These are phyloP conservation scores for Eumeta japonica DNA, from an alignment of 1,140 invertebrate species.

Conservation along the genomic window DNA sequence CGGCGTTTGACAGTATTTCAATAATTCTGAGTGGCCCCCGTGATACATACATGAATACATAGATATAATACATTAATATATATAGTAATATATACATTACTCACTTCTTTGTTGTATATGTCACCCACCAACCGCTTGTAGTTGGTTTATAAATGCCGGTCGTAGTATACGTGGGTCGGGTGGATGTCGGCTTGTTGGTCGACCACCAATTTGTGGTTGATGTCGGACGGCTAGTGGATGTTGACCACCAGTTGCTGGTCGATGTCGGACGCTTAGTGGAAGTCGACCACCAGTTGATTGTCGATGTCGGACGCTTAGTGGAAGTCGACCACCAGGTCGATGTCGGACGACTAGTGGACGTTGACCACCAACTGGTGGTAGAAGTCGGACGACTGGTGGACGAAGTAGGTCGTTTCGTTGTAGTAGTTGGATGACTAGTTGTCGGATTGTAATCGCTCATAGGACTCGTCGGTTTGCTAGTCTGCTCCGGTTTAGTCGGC, in stretches of 20 bases:
- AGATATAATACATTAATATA: neutral
- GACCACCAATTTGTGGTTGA: conserved; percentile 18
- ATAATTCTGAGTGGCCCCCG: too few relatives aligned
- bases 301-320: conserved; percentile 6
- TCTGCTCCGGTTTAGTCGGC: conserved; percentile 5
- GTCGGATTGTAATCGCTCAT: conserved; percentile 6
- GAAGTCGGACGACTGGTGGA: conserved; percentile 10
- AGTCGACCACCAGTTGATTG: conserved; percentile 17
- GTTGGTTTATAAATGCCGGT: neutral
- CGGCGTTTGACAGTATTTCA: too few relatives aligned
- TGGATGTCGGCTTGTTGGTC: conserved; percentile 1
- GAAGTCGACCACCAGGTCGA: neutral
- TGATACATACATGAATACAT: too few relatives aligned
- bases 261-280: neutral
- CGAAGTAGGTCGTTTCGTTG: conserved; percentile 9
- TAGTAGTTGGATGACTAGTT: conserved; percentile 17
- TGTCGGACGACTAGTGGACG: conserved; percentile 7
- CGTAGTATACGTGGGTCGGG: neutral
- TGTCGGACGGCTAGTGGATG: conserved; percentile 5
- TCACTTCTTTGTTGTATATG: neutral
- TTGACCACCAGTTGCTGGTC: neutral
- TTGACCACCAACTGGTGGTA: conserved; percentile 19
- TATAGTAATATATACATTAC: neutral
- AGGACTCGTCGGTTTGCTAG: conserved; percentile 16
- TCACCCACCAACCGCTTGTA: neutral